These are phyloP conservation scores for Xenops minutus DNA, from an alignment of 2,797 vertebrate species.

Conservation along the genomic window DNA sequence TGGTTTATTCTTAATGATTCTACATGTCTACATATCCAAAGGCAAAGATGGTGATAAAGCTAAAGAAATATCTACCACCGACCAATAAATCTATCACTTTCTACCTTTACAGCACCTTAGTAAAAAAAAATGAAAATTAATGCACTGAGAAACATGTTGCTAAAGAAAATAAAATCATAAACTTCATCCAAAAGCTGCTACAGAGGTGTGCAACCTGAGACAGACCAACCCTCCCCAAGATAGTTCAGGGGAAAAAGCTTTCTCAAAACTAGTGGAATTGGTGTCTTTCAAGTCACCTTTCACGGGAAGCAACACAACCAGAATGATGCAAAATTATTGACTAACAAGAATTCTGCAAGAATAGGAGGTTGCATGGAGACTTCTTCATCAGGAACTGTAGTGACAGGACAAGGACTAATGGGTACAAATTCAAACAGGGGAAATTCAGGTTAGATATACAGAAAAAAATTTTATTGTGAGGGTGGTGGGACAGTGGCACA, in stretches of 20 bases:
- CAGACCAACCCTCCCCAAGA: fast-evolving
- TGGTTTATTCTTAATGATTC: not conserved
- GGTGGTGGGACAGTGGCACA: too few relatives aligned
- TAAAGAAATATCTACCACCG: not conserved
- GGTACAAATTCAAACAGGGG: not conserved
- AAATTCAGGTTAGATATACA: too few relatives aligned
- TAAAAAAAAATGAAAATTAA: not conserved
- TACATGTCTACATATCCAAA: not conserved
- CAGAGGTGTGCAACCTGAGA: not conserved
- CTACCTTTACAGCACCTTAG: not conserved
- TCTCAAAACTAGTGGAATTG: not conserved
- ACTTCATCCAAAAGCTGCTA: not conserved
- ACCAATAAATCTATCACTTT: not conserved
- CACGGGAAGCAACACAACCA: not conserved
- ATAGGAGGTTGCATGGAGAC: not conserved
- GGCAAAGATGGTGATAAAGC: not conserved
- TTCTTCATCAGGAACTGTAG: not conserved
- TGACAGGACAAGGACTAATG: not conserved
- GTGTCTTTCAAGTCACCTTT: not conserved
- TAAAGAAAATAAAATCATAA: not conserved
- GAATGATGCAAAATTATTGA: not conserved
- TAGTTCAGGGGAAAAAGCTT: not conserved
- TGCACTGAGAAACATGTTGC: not conserved
- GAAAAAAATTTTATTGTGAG: not conserved
- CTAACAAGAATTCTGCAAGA: not conserved